These are phyloP conservation scores for Epinephelus cyanopodus DNA, from an alignment of 2,113 vertebrate genomes.

Conservation along the genomic window DNA sequence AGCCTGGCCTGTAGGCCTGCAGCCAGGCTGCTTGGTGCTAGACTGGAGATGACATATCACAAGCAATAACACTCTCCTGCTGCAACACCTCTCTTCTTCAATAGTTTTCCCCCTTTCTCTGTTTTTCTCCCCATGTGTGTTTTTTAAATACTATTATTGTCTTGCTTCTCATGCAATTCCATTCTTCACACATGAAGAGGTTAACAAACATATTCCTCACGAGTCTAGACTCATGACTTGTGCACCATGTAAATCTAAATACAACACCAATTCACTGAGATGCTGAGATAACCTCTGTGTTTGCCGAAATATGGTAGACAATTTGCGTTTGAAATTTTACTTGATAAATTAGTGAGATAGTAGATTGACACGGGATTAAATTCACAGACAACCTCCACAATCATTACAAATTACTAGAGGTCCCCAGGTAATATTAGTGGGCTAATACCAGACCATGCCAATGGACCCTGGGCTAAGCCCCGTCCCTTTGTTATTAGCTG, in stretches of 20 bases:
- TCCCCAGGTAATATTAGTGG: no score
- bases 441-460: no score
- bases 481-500: no score
- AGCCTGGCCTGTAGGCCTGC: conserved; percentile 39
- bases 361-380: no score
- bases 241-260: no score
- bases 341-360: no score
- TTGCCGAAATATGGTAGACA: not conserved
- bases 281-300: not conserved
- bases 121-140: not conserved
- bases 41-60: conserved; percentile 58
- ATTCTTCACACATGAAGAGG: not conserved
- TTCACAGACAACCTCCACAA: no score
- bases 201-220: not conserved
- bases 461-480: no score
- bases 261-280: no score
- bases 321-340: no score
- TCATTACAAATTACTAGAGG: no score
- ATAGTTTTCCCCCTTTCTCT: not conserved
- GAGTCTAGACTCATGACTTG: no score
- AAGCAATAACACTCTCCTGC: conserved; percentile 51
- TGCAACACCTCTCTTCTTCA: conserved; percentile 18
- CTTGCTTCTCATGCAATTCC: not conserved
- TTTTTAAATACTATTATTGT: not conserved
- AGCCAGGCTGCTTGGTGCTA: conserved; percentile 30